Evolutionary conservation across 2,113 vertebrate genomes (phyloP).

Genomic region (Mesembrinibis cayennensis): DNA sequence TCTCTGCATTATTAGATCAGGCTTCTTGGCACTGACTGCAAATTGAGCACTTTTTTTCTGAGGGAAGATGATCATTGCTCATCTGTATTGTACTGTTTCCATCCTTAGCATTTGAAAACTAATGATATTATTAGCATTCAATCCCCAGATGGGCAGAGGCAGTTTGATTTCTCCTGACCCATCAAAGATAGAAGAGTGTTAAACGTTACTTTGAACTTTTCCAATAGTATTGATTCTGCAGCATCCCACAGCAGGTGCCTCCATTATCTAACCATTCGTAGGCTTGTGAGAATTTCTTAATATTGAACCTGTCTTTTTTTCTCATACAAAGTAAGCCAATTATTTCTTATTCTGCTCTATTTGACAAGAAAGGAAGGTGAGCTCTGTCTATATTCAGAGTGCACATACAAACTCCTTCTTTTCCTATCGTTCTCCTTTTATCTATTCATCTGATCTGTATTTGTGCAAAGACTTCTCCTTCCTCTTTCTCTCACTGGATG

Average conservation of each 20-base stretch:
- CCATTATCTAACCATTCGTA: neutral
- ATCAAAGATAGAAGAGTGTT: neutral
- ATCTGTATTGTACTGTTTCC: neutral
- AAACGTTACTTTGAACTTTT: neutral
- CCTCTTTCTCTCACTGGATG: neutral
- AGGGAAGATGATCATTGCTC: neutral
- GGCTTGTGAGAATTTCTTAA: neutral
- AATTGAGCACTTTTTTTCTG: neutral
- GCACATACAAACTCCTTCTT: neutral
- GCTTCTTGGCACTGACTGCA: neutral
- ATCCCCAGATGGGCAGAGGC: neutral
- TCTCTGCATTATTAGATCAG: neutral
- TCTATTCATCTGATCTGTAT: neutral
- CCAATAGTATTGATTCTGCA: neutral
- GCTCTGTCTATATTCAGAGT: neutral
- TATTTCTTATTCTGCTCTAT: conserved; percentile 7
- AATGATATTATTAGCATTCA: neutral
- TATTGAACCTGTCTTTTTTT: neutral
- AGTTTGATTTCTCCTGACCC: neutral
- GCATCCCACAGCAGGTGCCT: neutral
- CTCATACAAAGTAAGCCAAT: conserved; percentile 7
- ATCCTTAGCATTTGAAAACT: neutral
- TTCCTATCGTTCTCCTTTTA: neutral
- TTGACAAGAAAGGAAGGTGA: neutral
- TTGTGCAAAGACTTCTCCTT: neutral